These are phyloP conservation scores for Ennomos fuscantarius DNA, from an alignment of 2,888 invertebrate species.

Conservation along the genomic window DNA sequence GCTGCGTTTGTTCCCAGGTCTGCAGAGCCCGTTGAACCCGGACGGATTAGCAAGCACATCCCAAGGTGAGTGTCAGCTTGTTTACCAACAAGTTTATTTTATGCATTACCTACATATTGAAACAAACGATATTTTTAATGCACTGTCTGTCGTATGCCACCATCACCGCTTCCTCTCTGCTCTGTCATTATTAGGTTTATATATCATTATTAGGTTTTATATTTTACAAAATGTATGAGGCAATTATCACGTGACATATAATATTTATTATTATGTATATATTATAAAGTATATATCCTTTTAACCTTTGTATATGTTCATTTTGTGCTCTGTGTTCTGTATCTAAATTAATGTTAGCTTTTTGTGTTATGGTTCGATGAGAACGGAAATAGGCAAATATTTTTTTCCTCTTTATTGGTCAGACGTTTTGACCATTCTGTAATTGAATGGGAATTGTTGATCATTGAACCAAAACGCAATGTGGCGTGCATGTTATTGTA, in stretches of 20 bases:
- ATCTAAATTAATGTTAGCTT: conserved; percentile 81
- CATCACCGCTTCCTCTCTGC: conserved; percentile 86
- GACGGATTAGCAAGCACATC: conserved; percentile 93
- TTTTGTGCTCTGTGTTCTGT: conserved; percentile 83
- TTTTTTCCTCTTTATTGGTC: conserved; percentile 42
- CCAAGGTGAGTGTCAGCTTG: conserved; percentile 91
- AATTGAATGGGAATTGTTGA: conserved; percentile 47
- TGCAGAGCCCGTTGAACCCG: conserved; percentile 85
- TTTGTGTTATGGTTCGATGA: conserved; percentile 84
- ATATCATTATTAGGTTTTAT: conserved; percentile 81
- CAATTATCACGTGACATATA: conserved; percentile 83
- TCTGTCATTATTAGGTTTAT: conserved; percentile 85
- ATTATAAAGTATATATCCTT: conserved; percentile 72
- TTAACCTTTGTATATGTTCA: conserved; percentile 81
- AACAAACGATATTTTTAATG: conserved; percentile 85
- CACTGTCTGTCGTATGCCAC: conserved; percentile 86
- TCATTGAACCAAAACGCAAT: conserved; percentile 83
- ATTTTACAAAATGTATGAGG: conserved; percentile 81
- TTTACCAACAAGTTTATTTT: conserved; percentile 81
- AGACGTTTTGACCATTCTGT: conserved; percentile 50
- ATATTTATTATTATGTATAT: conserved; percentile 70
- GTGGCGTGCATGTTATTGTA: conserved; percentile 82
- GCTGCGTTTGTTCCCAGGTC: conserved; percentile 80
- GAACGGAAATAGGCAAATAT: conserved; percentile 55
- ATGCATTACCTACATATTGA: conserved; percentile 84